A percentile compares a stretch with the other conserved stretches of the same genome.
phyloP scores from a whole-genome alignment of 2,888 invertebrate species.

The Tortricodes alternella region DNA sequence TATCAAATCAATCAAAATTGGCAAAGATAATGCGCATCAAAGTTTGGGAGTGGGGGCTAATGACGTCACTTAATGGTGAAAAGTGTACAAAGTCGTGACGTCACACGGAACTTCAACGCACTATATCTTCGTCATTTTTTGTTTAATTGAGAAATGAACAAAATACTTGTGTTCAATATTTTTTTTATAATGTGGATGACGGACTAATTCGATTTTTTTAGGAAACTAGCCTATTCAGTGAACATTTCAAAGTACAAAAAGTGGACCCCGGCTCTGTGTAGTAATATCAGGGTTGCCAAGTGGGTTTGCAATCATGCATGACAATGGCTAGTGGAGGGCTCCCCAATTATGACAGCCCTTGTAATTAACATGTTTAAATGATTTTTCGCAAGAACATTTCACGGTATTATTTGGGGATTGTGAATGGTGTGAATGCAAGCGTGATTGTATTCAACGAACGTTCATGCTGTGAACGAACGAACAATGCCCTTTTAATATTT shows the following conservation, averaged over 20 bases:
- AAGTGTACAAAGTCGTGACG: no score
- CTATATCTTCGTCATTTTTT: no score
- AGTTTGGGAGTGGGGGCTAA: no score
- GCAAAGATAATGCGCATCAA: no score
- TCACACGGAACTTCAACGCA: no score
- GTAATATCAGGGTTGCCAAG: constrained; percentile 11
- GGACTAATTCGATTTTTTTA: no score
- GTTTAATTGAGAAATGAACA: no score
- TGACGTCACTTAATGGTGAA: no score
- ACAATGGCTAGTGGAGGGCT: constrained; percentile 5
- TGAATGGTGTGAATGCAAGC: constrained; percentile 10
- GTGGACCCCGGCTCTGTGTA: neutral
- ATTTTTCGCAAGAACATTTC: neutral
- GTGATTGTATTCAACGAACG: constrained; percentile 7
- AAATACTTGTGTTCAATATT: no score
- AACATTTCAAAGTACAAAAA: neutral
- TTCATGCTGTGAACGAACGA: constrained; percentile 1
- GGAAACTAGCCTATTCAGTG: no score
- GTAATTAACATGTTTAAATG: neutral
- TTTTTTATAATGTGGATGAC: no score
- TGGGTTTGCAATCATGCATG: neutral
- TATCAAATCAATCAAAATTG: no score
- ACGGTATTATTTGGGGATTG: constrained; percentile 2
- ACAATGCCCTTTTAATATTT: constrained; percentile 4
- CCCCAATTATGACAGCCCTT: constrained; percentile 14